Evolutionary conservation across 2,888 invertebrate species (phyloP), one percentile per base, ranked within the genome.

Genomic region (Drosophila putrida): DNA sequence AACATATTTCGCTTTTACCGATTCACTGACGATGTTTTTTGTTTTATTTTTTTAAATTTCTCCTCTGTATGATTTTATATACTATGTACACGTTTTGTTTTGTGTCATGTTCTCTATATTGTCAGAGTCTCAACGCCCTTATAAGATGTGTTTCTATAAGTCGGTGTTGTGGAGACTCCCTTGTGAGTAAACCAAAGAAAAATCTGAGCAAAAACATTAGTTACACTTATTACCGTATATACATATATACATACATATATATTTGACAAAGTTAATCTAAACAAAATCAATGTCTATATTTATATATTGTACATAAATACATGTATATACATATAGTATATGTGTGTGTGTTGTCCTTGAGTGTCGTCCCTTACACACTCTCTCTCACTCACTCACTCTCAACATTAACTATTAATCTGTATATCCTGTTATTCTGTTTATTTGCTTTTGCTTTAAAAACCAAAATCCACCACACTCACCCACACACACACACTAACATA

Each of bases 121-220:
- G 75, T 82, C 86, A 80, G 89, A 79, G 84, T 90, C 81, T 90
- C 88, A 90, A 89, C 74, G 80, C 88, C 78, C 89, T 85, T 90
- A 88, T 85, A 79, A 49, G 85, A 80, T 82, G 86, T 89, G 87
- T 88, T 75, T 79, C 89, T 78, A 76, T 89, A 84, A 90, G 90
- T 89, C 89, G 91, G 91, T 90, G 91, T 91, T 91, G 90, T 89
- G 89, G 90, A 81, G 88, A 90, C 86, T 90, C 89, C 87, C 81
- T 91, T 91, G 91, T 91, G 91, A 91, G 91, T 92, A 91, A 82
- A 82, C 82, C 88, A 85, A 82, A 75, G 64, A 62, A 64, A 78
- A 83, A 44, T 72, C 62, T 82, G 83, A 70, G 70, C 74, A 68
- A 41, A 41, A 62, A 57, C 43, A 63, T 72, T 72, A 71, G 71